phyloP scores from a whole-genome alignment of 2,888 invertebrate genomes.

The Pachycephus smyrnensis region DNA sequence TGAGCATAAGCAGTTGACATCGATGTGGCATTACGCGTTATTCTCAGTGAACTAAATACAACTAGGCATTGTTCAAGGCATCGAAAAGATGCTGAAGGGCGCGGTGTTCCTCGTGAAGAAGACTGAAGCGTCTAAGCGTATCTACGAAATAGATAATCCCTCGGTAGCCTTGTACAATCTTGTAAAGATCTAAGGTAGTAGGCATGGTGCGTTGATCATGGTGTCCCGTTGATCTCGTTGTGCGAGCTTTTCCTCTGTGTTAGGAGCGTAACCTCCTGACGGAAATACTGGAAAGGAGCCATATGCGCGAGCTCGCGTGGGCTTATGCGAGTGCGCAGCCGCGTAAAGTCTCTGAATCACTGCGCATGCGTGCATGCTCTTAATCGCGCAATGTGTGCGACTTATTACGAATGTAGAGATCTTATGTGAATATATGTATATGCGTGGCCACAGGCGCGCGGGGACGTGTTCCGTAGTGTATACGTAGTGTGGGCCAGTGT shows the following conservation, averaged over 20 bases:
- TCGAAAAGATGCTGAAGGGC: neutral
- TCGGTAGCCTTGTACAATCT: neutral
- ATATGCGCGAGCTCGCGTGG: neutral
- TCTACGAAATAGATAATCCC: neutral
- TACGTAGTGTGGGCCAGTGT: constrained; percentile 3
- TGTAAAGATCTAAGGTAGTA: neutral
- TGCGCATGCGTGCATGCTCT: neutral
- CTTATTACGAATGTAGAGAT: neutral
- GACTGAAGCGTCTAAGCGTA: neutral
- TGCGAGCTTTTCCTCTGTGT: neutral
- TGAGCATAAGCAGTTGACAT: neutral
- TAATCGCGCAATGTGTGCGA: neutral
- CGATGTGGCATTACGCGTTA: neutral
- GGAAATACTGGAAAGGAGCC: neutral
- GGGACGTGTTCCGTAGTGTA: neutral
- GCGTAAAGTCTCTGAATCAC: neutral
- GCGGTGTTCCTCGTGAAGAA: neutral
- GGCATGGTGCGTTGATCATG: neutral
- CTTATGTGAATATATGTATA: neutral
- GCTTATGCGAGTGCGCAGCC: neutral
- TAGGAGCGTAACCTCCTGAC: neutral
- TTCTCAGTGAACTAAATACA: neutral
- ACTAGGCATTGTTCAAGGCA: neutral
- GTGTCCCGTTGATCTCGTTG: neutral
- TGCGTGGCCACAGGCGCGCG: neutral